Conservation (phyloP, 2,888 invertebrate species). For the Sphinx pinastri region DNA sequence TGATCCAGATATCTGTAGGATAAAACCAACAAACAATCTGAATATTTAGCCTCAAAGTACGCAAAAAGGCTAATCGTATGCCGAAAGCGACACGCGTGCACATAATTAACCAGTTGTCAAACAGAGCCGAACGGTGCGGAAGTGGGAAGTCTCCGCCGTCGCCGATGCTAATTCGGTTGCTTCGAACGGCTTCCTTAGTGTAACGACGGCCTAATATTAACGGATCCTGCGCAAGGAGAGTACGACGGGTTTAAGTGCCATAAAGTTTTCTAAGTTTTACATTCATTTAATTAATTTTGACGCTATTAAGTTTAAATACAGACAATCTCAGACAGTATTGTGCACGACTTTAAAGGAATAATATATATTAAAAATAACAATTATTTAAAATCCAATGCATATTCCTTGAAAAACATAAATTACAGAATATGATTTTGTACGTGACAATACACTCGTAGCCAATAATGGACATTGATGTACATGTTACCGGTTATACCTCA, state of each 20-base stretch:
- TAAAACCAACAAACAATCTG: too few species aligned
- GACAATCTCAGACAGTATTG: too few species aligned
- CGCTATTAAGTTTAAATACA: too few species aligned
- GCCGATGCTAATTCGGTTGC: slow-evolving; percentile 52
- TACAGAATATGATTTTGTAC: background rate
- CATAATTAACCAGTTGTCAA: slow-evolving; percentile 56
- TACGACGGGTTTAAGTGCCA: too few species aligned
- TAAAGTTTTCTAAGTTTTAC: too few species aligned
- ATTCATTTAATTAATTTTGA: too few species aligned
- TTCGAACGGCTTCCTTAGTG: slow-evolving; percentile 31
- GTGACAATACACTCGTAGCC: background rate
- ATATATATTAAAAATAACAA: too few species aligned
- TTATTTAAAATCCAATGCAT: too few species aligned
- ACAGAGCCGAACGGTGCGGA: slow-evolving; percentile 69
- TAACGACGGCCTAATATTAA: background rate
- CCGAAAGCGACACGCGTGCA: slow-evolving; percentile 36
- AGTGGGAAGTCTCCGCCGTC: slow-evolving; percentile 52
- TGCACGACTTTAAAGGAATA: too few species aligned
- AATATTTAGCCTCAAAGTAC: slow-evolving; percentile 30
- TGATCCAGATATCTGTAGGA: too few species aligned
- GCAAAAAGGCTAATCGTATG: slow-evolving; percentile 41
- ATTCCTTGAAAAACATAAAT: background rate
- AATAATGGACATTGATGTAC: background rate
- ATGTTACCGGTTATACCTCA: background rate
- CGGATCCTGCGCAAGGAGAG: too few species aligned